These are phyloP conservation scores for Danaus chrysippus DNA, from an alignment of 2,888 invertebrate species.

Conservation along the genomic window DNA sequence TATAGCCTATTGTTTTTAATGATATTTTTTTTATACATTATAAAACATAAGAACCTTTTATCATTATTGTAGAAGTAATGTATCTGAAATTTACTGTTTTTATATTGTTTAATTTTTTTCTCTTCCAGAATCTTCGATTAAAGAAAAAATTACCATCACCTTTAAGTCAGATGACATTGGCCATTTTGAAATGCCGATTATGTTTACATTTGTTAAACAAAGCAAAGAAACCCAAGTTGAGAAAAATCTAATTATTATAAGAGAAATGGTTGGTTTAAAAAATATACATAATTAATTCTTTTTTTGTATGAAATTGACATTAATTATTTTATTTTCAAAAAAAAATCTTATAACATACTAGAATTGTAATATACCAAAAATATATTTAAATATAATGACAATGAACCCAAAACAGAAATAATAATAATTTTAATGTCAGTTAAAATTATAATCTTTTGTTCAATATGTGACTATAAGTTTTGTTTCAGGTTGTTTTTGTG, in stretches of 20 bases:
- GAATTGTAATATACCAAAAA: no score
- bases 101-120: neutral
- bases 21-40: neutral
- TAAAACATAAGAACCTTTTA: neutral
- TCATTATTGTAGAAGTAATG: neutral
- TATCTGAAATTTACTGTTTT: neutral
- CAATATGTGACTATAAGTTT: neutral
- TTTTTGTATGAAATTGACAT: no score
- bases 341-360: no score
- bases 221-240: constrained; percentile 29
- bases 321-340: no score
- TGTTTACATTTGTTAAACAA: constrained; percentile 58
- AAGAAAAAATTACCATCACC: constrained; percentile 42
- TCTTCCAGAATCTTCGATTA: constrained; percentile 49
- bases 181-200: constrained; percentile 67
- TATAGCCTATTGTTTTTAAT: no score
- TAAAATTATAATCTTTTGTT: neutral
- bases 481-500: constrained; percentile 50
- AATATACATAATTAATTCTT: neutral
- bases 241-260: constrained; percentile 52
- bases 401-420: no score
- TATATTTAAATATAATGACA: no score
- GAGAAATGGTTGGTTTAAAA: constrained; percentile 62
- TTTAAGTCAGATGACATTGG: constrained; percentile 51
- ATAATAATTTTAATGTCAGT: neutral